Percentiles rank a stretch among this genome's conserved stretches.
Conservation (phyloP, 2,797 vertebrate species). For the Etheostoma nigrum region DNA sequence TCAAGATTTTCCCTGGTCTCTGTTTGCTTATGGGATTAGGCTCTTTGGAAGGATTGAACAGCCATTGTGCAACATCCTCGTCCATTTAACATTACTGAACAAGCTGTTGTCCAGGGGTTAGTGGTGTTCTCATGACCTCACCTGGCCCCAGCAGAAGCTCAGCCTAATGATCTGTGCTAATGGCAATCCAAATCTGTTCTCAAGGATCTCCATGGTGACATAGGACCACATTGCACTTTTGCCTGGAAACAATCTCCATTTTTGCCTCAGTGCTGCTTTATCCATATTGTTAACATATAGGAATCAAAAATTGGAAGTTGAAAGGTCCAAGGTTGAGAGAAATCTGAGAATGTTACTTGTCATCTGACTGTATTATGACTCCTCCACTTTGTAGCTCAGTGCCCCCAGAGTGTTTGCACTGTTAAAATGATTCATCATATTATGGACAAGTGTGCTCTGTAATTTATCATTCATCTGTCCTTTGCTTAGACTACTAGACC, state of each 20-base stretch:
- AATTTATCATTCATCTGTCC: constrained; percentile 61
- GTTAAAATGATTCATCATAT: constrained; percentile 69
- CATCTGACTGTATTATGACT: constrained; percentile 38
- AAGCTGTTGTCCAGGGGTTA: constrained; percentile 73
- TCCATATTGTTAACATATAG: constrained; percentile 32
- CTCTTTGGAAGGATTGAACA: constrained; percentile 47
- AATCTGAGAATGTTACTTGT: constrained; percentile 16
- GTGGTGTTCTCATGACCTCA: constrained; percentile 85
- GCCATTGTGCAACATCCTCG: constrained; percentile 68
- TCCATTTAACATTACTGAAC: constrained; percentile 74
- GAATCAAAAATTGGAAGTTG: constrained; percentile 4
- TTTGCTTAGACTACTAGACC: constrained; percentile 48
- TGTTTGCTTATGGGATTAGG: constrained; percentile 77
- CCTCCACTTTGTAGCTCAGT: constrained; percentile 26
- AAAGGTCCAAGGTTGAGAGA: constrained; percentile 19
- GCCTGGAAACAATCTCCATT: constrained; percentile 37
- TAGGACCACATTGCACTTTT: constrained; percentile 41
- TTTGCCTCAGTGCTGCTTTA: constrained; percentile 27
- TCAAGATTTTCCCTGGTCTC: constrained; percentile 11
- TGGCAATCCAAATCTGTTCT: constrained; percentile 77
- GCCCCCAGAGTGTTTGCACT: constrained; percentile 31
- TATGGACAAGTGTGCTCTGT: constrained; percentile 30
- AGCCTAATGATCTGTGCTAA: constrained; percentile 86
- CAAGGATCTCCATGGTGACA: constrained; percentile 70
- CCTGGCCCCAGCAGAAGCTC: constrained; percentile 75